These are phyloP conservation scores for Rhinopomastus cyanomelas DNA, from an alignment of 2,113 vertebrate genomes.

Conservation along the genomic window DNA sequence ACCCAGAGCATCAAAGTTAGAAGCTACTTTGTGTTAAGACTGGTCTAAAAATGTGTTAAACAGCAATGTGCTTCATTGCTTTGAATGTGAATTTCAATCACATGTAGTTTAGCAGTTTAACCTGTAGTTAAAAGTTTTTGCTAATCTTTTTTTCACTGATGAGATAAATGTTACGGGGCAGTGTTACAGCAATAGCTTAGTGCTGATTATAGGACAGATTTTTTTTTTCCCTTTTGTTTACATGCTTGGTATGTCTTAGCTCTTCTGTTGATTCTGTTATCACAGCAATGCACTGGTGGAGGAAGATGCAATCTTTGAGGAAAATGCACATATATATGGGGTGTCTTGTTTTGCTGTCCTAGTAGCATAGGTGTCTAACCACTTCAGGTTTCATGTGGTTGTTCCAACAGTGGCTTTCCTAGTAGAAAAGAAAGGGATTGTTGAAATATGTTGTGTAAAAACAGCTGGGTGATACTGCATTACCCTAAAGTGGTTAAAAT, in stretches of 20 bases:
- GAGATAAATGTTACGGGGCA: not conserved
- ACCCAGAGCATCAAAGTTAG: not conserved
- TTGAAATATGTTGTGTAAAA: not conserved
- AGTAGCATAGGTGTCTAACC: not conserved
- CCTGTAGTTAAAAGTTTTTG: not conserved
- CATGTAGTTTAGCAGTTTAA: not conserved
- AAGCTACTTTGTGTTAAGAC: not conserved
- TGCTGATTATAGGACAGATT: not conserved
- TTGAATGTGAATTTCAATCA: not conserved
- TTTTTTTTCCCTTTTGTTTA: not conserved
- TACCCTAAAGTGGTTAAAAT: not conserved
- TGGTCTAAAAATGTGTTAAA: not conserved
- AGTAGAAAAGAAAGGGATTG: not conserved
- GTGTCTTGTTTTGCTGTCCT: not conserved
- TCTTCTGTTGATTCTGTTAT: not conserved
- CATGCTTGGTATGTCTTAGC: not conserved
- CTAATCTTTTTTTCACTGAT: not conserved
- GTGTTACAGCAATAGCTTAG: not conserved
- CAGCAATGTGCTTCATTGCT: not conserved
- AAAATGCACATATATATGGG: accelerated
- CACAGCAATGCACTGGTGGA: not conserved
- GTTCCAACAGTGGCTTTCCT: not conserved
- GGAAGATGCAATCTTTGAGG: not conserved
- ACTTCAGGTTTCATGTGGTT: not conserved
- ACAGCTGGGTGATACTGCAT: not conserved